phyloP scores from a whole-genome alignment of 2,797 vertebrate genomes.

The Pelobates cultripes region DNA sequence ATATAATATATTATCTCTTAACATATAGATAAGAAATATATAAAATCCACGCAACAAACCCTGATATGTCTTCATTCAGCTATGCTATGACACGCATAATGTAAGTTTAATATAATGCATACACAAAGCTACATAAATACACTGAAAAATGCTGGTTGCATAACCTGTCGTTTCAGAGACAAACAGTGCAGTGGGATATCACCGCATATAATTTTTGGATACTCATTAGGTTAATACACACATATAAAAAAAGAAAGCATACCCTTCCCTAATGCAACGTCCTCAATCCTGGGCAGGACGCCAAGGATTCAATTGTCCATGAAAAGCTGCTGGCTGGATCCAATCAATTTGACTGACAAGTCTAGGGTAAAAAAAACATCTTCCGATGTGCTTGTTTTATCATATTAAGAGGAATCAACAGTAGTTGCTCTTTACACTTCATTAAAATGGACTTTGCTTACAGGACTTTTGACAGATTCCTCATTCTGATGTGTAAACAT shows the following conservation, averaged over 20 bases:
- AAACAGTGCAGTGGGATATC: not conserved
- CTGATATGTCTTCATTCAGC: too few relatives aligned
- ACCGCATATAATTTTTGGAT: slow-evolving; percentile 11
- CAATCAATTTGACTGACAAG: slow-evolving; percentile 25
- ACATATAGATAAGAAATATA: too few relatives aligned
- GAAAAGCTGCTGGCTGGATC: slow-evolving; percentile 13
- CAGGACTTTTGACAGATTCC: not conserved
- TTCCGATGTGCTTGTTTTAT: slow-evolving; percentile 29
- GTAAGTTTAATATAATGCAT: too few relatives aligned
- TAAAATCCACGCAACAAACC: too few relatives aligned
- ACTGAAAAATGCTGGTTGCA: not conserved
- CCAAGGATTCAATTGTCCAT: slow-evolving; percentile 32
- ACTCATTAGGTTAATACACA: slow-evolving; percentile 5
- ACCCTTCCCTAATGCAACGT: slow-evolving; percentile 1
- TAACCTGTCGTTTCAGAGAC: not conserved
- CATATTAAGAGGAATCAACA: slow-evolving; percentile 7
- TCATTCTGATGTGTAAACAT: not conserved
- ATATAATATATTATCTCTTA: too few relatives aligned
- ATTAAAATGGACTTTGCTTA: slow-evolving; percentile 15
- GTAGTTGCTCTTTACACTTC: slow-evolving; percentile 3
- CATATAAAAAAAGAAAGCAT: not conserved
- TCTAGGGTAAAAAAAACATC: slow-evolving; percentile 11
- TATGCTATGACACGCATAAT: too few relatives aligned
- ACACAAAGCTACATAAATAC: not conserved
- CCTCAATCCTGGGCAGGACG: slow-evolving; percentile 7